A percentile compares a stretch with the other conserved stretches of the same genome.
phyloP scores from a whole-genome alignment of 2,113 vertebrate genomes.

The Cyprinodon tularosa region DNA sequence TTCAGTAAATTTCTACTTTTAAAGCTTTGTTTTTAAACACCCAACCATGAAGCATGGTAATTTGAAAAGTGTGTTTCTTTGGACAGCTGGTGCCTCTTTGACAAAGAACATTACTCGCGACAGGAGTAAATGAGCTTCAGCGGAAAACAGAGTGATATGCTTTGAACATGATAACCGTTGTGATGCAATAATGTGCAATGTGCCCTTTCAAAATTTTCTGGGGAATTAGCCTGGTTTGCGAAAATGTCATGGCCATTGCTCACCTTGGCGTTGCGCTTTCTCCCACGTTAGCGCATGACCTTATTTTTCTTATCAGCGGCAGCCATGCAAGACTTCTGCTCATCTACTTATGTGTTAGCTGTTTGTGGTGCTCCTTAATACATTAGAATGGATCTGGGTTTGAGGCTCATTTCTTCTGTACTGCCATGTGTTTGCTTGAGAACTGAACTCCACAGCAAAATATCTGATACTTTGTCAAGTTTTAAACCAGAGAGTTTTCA shows the following conservation, averaged over 20 bases:
- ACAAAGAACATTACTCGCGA: conserved; percentile 19
- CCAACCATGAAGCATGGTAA: conserved; percentile 27
- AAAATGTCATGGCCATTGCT: conserved; percentile 77
- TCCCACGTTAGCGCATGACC: conserved; percentile 74
- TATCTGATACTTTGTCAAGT: not conserved
- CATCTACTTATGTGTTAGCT: conserved; percentile 58
- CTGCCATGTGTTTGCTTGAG: not conserved
- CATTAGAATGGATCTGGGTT: conserved; percentile 17
- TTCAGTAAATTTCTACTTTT: conserved; percentile 18
- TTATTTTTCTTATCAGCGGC: conserved; percentile 74
- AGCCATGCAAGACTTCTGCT: conserved; percentile 69
- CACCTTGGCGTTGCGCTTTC: conserved; percentile 61
- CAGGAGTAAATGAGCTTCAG: conserved; percentile 10
- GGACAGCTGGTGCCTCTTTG: conserved; percentile 19
- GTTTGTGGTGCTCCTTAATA: conserved; percentile 29
- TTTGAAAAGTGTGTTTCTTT: conserved; percentile 32
- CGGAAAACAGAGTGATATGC: conserved; percentile 25
- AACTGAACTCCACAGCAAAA: not conserved
- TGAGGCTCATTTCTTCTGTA: not conserved
- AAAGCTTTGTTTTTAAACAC: conserved; percentile 35
- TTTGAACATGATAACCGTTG: conserved; percentile 49
- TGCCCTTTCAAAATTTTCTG: conserved; percentile 71
- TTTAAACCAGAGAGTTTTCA: not conserved
- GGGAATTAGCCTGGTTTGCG: conserved; percentile 76
- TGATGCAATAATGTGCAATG: conserved; percentile 70